Base-by-base conservation (phyloP, 1,140 invertebrate genomes). In the Eurosta solidaginis region DNA sequence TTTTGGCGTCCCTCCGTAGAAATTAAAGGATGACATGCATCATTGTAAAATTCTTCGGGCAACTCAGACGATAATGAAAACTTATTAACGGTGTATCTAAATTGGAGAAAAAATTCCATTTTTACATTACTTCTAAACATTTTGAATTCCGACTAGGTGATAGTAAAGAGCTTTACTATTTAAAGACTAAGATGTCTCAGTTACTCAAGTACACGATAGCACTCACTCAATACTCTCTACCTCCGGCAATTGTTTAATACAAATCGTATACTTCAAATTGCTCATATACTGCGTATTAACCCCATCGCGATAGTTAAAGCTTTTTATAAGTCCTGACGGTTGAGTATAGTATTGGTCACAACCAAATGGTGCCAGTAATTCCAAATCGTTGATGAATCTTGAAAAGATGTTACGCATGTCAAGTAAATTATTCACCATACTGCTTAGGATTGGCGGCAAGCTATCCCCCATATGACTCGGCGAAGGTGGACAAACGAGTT, bases 341-440 rank as follows among this genome's bases (percentile, higher is more conserved):
- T 91, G 89, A 0, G 90, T 90, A 81, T 89, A 92, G 85, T 91
- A 92, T 80, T 92, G 91, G 17, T 92, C 86, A 80, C 91, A 92
- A 47, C 91, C 91, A 3, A 88, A 84, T 0, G 92, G 92, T 7
- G 92, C 92, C 12, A 80, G 17, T 17, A 79, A 44, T 40, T 80
- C 77, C 4, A 76, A 73, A 73, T 79, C 80, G 59, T 74, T 77
- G 22, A 85, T 79, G 63, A 89, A 84, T 0, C 81, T 74, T 42
- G 84, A 81, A 12, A 87, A 85, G 1, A 86, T 82, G 20, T 79
- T 83, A 20, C 83, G 80, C 68, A 85, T 68, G 79, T 87, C 84
- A 75, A 82, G 84, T 77, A 87, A 77, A 33, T 82, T 82, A 27
- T 84, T 85, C 9, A 68, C 33, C 42, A 40, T 52, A 14, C 68